These are phyloP conservation scores for Cynoglossus semilaevis DNA, from an alignment of 2,113 vertebrate genomes.

Conservation along the genomic window DNA sequence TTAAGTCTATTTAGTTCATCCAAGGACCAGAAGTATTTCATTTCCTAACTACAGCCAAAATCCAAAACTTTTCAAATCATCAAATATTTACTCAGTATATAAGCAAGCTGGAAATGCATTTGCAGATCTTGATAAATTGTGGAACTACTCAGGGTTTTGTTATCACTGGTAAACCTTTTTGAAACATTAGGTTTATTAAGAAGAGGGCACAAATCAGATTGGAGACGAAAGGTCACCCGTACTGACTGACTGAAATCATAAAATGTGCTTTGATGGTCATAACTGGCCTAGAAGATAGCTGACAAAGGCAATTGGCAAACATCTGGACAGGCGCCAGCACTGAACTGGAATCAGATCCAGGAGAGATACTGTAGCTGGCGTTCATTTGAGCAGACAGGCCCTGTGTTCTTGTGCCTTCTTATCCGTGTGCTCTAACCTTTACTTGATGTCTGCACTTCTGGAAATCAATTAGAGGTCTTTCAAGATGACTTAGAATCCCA, in stretches of 20 bases:
- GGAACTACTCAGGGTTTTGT: conserved; percentile 13
- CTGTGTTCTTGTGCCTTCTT: conserved; percentile 39
- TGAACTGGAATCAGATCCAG: conserved; percentile 57
- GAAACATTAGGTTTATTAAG: conserved; percentile 50
- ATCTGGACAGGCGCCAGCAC: conserved; percentile 41
- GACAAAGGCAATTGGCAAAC: conserved; percentile 37
- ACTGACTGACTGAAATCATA: conserved; percentile 58
- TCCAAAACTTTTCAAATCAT: conserved; percentile 24
- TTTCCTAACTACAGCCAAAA: conserved; percentile 18
- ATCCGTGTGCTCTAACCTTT: conserved; percentile 35
- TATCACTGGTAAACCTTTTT: conserved; percentile 9
- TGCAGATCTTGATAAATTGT: conserved; percentile 13
- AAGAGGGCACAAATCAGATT: conserved; percentile 70
- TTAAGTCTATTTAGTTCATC: conserved; percentile 40
- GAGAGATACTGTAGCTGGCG: conserved; percentile 41
- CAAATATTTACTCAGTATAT: conserved; percentile 33
- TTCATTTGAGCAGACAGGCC: conserved; percentile 40
- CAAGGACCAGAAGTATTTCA: conserved; percentile 41
- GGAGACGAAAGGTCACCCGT: conserved; percentile 67
- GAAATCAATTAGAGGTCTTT: conserved; percentile 49
- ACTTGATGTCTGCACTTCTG: conserved; percentile 13
- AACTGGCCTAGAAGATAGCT: conserved; percentile 34
- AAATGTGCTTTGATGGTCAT: conserved; percentile 20
- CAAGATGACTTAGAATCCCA: conserved; percentile 37
- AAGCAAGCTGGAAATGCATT: conserved; percentile 18